Conservation (phyloP, 92 coral and sea anemone genomes). For the Phenganax subtilis region DNA sequence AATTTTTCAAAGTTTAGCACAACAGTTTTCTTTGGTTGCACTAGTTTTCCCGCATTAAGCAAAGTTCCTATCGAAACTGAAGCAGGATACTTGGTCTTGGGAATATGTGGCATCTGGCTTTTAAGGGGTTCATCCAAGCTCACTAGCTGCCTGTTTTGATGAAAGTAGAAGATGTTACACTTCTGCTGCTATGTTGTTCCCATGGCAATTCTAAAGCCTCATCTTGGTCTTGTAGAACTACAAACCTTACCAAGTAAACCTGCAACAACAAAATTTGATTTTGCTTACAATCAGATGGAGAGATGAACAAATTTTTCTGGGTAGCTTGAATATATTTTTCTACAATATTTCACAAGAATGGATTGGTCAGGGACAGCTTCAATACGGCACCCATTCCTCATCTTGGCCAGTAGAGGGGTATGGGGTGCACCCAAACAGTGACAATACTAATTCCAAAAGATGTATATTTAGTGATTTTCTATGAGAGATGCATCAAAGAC, state of each 20-base stretch:
- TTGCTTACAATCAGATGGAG: too few species aligned
- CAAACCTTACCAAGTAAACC: slow-evolving; percentile 1
- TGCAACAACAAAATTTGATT: background rate
- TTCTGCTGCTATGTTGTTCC: background rate
- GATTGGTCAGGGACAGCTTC: too few species aligned
- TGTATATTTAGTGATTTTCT: too few species aligned
- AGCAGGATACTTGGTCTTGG: slow-evolving; percentile 39
- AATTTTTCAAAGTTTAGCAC: slow-evolving; percentile 44
- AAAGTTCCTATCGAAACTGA: slow-evolving; percentile 47
- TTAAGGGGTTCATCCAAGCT: background rate
- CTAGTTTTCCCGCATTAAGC: slow-evolving; percentile 50
- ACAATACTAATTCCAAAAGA: too few species aligned
- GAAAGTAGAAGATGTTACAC: background rate
- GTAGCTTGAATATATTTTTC: too few species aligned
- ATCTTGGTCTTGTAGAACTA: background rate
- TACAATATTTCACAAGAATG: too few species aligned
- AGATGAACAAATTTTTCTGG: too few species aligned
- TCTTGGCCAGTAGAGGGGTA: too few species aligned
- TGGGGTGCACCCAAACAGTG: too few species aligned
- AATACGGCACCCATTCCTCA: too few species aligned
- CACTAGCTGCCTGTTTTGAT: background rate
- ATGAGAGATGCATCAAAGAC: too few species aligned
- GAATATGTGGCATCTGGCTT: background rate
- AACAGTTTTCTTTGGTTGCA: slow-evolving; percentile 42
- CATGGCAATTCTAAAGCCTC: background rate